Percentiles rank a stretch among this genome's conserved stretches.
Evolutionary conservation across 2,797 vertebrate species (phyloP).

Genomic region (Hozukius guyotensis): DNA sequence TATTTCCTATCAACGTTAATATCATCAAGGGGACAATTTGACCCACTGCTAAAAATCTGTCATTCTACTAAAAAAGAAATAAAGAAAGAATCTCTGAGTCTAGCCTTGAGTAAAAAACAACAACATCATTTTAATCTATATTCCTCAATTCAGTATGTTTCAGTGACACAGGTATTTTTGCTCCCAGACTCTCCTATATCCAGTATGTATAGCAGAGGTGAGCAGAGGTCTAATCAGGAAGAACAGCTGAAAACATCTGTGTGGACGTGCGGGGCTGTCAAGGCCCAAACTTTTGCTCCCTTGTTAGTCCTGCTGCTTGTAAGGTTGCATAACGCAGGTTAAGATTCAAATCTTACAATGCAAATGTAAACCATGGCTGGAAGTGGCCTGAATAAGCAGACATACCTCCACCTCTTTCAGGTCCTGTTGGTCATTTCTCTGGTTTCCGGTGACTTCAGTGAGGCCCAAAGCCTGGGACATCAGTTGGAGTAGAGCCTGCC

Average conservation of each 20-base stretch:
- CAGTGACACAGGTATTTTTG: background rate
- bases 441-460: slow-evolving; percentile 22
- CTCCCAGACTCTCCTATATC: background rate
- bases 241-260: background rate
- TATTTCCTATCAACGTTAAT: too few relatives aligned
- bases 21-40: too few relatives aligned
- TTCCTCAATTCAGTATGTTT: too few relatives aligned
- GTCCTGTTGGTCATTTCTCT: slow-evolving; percentile 72
- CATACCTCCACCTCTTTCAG: slow-evolving; percentile 86
- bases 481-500: slow-evolving; percentile 73
- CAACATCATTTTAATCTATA: too few relatives aligned
- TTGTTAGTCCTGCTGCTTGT: background rate
- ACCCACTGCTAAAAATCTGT: too few relatives aligned
- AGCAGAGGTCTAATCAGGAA: background rate
- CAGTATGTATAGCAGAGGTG: background rate
- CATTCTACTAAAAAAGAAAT: too few relatives aligned
- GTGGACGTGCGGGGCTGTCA: background rate
- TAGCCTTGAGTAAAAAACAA: too few relatives aligned
- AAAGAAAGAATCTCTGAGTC: too few relatives aligned
- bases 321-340: background rate
- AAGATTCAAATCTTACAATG: background rate
- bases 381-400: background rate
- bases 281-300: background rate
- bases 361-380: background rate
- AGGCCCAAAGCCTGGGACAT: slow-evolving; percentile 80